These are phyloP conservation scores for Miltochrista miniata DNA, from an alignment of 2,888 invertebrate genomes.

Conservation along the genomic window DNA sequence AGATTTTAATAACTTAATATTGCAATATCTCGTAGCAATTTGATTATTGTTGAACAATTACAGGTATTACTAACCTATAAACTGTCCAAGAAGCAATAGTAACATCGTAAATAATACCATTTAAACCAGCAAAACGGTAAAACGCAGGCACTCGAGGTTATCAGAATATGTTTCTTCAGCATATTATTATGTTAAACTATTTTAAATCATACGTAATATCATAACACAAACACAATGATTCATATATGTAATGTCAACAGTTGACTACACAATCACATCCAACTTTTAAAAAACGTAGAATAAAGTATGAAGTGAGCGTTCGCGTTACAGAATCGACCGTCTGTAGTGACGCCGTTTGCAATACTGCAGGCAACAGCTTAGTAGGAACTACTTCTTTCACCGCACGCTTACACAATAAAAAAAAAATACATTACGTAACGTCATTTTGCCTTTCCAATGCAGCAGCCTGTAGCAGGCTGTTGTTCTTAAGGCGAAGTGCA, in stretches of 20 bases:
- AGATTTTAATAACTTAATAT: too few species aligned
- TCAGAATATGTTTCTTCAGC: background rate
- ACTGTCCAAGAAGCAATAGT: background rate
- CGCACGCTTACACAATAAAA: slow-evolving; percentile 68
- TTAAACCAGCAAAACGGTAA: background rate
- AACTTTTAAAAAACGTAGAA: slow-evolving; percentile 16
- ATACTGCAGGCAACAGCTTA: slow-evolving; percentile 62
- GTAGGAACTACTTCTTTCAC: slow-evolving; percentile 69
- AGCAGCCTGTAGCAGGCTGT: slow-evolving; percentile 61
- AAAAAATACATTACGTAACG: slow-evolving; percentile 68
- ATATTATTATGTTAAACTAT: background rate
- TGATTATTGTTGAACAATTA: background rate
- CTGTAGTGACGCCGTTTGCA: slow-evolving; percentile 61
- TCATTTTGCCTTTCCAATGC: slow-evolving; percentile 72
- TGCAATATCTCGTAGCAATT: background rate
- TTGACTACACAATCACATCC: slow-evolving; percentile 36
- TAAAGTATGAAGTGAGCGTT: slow-evolving; percentile 30
- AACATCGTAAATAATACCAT: background rate
- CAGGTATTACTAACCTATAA: too few species aligned
- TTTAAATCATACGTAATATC: slow-evolving; percentile 29
- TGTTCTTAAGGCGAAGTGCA: too few species aligned
- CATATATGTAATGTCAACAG: slow-evolving; percentile 15
- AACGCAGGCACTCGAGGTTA: slow-evolving; percentile 17
- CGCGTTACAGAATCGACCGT: slow-evolving; percentile 47
- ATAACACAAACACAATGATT: slow-evolving; percentile 28